These are phyloP conservation scores for Bergia puertoricense DNA, from an alignment of 92 coral and sea anemone species.

Conservation along the genomic window DNA sequence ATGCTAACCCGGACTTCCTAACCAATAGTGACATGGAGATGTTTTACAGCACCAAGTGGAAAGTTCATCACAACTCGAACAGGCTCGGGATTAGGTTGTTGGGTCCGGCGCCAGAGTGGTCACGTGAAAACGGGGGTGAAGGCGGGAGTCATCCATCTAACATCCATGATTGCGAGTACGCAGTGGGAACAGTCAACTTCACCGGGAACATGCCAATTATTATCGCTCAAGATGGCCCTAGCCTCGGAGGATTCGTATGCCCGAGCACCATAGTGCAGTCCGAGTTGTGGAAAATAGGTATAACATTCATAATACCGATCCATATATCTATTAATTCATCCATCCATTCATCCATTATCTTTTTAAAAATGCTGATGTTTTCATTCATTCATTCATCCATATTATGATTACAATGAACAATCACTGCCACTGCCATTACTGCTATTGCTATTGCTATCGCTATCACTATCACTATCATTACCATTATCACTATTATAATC, in stretches of 20 bases:
- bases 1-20: slow-evolving; percentile 68
- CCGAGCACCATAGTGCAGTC: slow-evolving; percentile 73
- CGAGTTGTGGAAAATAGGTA: slow-evolving; percentile 68
- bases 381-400: neutral
- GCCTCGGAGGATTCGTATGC: slow-evolving; percentile 76
- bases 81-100: slow-evolving; percentile 65
- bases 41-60: slow-evolving; percentile 67
- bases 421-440: neutral
- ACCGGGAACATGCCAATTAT: slow-evolving; percentile 77
- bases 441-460: no score
- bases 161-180: slow-evolving; percentile 71
- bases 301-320: no score
- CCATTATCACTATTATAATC: no score
- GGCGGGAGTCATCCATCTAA: slow-evolving; percentile 80
- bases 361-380: no score
- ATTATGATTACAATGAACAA: neutral
- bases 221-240: slow-evolving; percentile 72
- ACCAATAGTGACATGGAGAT: slow-evolving; percentile 60
- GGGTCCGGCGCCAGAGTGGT: slow-evolving; percentile 67
- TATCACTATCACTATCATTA: no score
- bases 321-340: no score
- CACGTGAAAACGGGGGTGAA: slow-evolving; percentile 67
- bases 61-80: slow-evolving; percentile 70
- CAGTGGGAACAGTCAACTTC: slow-evolving; percentile 66
- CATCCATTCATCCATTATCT: no score